Evolutionary conservation across 1,140 invertebrate species (phyloP).

Genomic region (Chelonus insularis): DNA sequence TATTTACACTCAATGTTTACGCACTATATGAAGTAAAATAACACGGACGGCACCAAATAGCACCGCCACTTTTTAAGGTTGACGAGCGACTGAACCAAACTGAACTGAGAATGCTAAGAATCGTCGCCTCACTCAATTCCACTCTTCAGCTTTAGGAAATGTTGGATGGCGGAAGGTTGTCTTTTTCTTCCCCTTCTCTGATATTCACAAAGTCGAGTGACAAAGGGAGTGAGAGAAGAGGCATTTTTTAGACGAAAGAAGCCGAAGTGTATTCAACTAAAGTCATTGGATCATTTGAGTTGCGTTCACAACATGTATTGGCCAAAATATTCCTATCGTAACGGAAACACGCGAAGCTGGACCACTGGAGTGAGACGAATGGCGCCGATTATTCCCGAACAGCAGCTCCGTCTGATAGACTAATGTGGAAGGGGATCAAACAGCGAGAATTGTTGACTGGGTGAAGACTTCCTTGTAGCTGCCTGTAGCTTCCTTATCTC

Average conservation of each 20-base stretch:
- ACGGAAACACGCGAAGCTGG: constrained; percentile 55
- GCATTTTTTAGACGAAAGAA: background rate
- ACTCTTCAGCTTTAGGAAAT: constrained; percentile 38
- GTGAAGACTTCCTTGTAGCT: constrained; percentile 49
- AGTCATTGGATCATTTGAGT: constrained; percentile 6
- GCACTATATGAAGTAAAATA: too few species aligned
- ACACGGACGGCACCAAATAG: constrained; percentile 20
- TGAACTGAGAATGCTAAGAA: constrained; percentile 23
- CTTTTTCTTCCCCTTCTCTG: constrained; percentile 8
- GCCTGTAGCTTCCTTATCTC: constrained; percentile 34
- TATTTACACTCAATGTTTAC: too few species aligned
- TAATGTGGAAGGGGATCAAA: constrained; percentile 20
- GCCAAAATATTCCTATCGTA: constrained; percentile 15
- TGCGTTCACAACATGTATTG: constrained; percentile 5
- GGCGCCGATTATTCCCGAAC: constrained; percentile 10
- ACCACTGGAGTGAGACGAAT: constrained; percentile 19
- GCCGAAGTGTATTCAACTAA: background rate
- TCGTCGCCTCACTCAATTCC: constrained; percentile 30
- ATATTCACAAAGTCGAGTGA: background rate
- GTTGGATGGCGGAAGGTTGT: constrained; percentile 38
- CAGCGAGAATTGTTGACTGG: constrained; percentile 28
- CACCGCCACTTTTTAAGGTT: constrained; percentile 38
- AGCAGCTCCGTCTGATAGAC: constrained; percentile 6
- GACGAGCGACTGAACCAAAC: constrained; percentile 45
- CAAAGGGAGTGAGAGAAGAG: background rate